These are phyloP conservation scores for Notodonta ziczac DNA, from an alignment of 2,888 invertebrate genomes.

Conservation along the genomic window DNA sequence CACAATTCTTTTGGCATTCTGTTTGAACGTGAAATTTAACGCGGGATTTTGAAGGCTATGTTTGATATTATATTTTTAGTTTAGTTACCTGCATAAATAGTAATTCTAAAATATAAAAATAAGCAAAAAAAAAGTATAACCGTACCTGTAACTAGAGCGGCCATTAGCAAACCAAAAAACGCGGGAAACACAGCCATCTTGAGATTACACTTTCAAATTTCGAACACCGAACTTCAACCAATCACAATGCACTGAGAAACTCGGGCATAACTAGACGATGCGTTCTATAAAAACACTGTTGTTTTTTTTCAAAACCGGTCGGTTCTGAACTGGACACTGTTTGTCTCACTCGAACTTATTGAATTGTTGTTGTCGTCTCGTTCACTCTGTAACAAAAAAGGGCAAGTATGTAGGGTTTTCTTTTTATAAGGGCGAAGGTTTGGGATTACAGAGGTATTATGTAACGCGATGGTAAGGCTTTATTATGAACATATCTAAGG, in stretches of 20 bases:
- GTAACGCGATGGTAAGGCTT: slow-evolving; percentile 30
- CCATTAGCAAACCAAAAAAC: slow-evolving; percentile 71
- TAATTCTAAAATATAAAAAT: not conserved
- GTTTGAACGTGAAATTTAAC: too few species aligned
- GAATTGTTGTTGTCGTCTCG: slow-evolving; percentile 39
- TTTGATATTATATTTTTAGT: too few species aligned
- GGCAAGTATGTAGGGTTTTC: slow-evolving; percentile 47
- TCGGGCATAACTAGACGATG: slow-evolving; percentile 71
- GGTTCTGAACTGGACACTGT: slow-evolving; percentile 55
- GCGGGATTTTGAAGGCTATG: too few species aligned
- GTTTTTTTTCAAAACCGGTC: slow-evolving; percentile 48
- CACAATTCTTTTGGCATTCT: too few species aligned
- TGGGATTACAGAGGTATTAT: slow-evolving; percentile 38
- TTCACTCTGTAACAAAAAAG: slow-evolving; percentile 77
- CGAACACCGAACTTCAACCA: slow-evolving; percentile 44
- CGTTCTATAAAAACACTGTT: slow-evolving; percentile 59
- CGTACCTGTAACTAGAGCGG: slow-evolving; percentile 71
- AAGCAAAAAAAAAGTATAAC: slow-evolving; percentile 10
- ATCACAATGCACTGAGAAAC: slow-evolving; percentile 56
- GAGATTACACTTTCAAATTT: slow-evolving; percentile 54
- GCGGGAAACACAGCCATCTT: slow-evolving; percentile 78
- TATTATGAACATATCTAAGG: not conserved
- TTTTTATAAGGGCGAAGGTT: slow-evolving; percentile 32
- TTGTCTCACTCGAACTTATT: slow-evolving; percentile 49
- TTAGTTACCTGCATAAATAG: too few species aligned